These are phyloP conservation scores for Sebastes itinus DNA, from an alignment of 2,797 vertebrate genomes.

Conservation along the genomic window DNA sequence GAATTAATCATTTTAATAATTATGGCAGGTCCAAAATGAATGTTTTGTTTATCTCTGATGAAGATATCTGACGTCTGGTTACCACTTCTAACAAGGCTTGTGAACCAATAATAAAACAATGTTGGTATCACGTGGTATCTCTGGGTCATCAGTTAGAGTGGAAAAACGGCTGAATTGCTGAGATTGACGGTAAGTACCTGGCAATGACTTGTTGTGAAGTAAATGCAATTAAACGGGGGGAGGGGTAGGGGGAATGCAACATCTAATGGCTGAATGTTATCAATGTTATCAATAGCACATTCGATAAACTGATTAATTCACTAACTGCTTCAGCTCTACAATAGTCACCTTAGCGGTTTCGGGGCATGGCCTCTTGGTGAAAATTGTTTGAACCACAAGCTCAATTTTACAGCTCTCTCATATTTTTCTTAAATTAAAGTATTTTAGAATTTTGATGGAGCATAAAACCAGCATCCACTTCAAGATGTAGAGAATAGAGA, in stretches of 20 bases:
- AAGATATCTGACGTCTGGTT: too few relatives aligned
- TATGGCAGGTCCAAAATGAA: too few relatives aligned
- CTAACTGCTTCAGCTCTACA: not conserved
- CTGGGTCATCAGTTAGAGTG: too few relatives aligned
- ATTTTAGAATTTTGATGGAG: constrained; percentile 21
- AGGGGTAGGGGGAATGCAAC: not conserved
- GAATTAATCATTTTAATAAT: too few relatives aligned
- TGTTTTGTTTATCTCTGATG: too few relatives aligned
- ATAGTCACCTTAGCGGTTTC: not conserved
- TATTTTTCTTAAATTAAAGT: not conserved
- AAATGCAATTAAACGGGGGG: not conserved
- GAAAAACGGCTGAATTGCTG: too few relatives aligned
- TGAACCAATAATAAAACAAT: too few relatives aligned
- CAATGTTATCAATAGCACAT: not conserved
- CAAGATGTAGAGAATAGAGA: constrained; percentile 16
- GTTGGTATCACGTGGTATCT: too few relatives aligned
- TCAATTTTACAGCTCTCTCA: not conserved
- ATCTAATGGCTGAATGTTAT: not conserved
- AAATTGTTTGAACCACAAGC: not conserved
- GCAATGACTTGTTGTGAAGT: not conserved
- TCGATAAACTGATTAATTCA: not conserved
- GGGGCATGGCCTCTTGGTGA: not conserved
- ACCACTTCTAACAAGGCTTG: too few relatives aligned
- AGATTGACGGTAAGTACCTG: too few relatives aligned
- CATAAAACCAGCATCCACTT: constrained; percentile 31